Percentiles rank a stretch among this genome's conserved stretches.
Conservation (phyloP, 35 echinoderm and acorn worm genomes). For the Lytechinus pictus region DNA sequence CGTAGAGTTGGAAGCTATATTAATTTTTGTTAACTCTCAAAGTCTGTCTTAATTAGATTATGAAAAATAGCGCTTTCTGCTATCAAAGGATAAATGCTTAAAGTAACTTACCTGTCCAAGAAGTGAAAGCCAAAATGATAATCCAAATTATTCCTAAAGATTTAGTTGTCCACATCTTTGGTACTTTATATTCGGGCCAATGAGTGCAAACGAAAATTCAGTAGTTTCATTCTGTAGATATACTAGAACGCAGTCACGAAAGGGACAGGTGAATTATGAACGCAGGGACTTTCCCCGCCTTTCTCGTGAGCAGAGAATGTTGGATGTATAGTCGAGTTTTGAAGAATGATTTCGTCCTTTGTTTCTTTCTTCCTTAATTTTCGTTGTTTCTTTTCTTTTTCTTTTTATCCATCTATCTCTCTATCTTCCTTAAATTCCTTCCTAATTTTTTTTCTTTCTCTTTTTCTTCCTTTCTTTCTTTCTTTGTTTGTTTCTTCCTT, state of each 20-base stretch:
- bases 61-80: no score
- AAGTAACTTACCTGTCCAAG: background rate
- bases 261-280: background rate
- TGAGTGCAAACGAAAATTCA: background rate
- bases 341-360: no score
- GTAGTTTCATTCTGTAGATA: background rate
- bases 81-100: background rate
- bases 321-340: background rate
- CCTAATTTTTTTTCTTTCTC: no score
- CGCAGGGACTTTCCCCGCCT: background rate
- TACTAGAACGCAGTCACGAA: background rate
- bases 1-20: no score
- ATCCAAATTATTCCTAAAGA: background rate
- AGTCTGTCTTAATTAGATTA: no score
- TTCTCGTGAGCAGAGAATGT: background rate
- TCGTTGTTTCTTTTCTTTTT: background rate
- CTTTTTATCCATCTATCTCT: no score
- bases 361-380: no score
- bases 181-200: background rate
- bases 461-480: no score
- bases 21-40: no score
- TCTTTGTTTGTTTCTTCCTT: no score
- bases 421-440: no score
- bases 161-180: background rate
- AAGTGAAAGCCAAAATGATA: background rate